Percentiles rank a stretch among this genome's conserved stretches.
phyloP scores from a whole-genome alignment of 2,113 vertebrate genomes.

The Tragelaphus imberbis region DNA sequence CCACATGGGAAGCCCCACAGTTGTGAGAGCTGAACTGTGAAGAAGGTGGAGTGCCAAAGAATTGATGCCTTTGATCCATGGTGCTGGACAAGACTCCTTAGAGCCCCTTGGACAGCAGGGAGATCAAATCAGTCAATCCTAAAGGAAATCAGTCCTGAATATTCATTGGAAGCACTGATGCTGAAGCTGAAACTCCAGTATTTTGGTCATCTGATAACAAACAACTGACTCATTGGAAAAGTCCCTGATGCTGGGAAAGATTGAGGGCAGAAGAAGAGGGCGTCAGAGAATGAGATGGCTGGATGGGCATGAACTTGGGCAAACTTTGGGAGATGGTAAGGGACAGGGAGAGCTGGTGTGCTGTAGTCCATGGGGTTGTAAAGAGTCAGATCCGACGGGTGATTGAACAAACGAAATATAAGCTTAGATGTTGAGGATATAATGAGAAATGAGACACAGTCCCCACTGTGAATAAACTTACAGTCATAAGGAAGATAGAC shows the following conservation, averaged over 20 bases:
- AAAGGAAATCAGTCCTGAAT: neutral
- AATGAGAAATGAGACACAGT: neutral
- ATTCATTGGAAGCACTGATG: neutral
- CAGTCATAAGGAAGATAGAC: neutral
- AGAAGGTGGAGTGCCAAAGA: neutral
- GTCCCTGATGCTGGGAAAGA: neutral
- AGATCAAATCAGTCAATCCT: neutral
- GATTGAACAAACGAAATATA: neutral
- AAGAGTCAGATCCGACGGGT: fast-evolving
- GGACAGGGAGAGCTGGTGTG: neutral
- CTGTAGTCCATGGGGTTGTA: neutral
- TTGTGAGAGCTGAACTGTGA: neutral
- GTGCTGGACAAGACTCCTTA: neutral
- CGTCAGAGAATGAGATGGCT: neutral
- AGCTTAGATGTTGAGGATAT: neutral
- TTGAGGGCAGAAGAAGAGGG: neutral
- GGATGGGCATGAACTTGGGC: neutral
- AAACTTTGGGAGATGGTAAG: neutral
- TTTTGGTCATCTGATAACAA: neutral
- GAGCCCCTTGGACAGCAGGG: neutral
- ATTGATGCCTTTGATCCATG: neutral
- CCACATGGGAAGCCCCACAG: neutral
- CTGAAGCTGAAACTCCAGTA: neutral
- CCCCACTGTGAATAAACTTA: neutral
- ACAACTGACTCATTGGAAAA: neutral